phyloP scores from a whole-genome alignment of 2,113 vertebrate genomes.

The Enhydra lutris region DNA sequence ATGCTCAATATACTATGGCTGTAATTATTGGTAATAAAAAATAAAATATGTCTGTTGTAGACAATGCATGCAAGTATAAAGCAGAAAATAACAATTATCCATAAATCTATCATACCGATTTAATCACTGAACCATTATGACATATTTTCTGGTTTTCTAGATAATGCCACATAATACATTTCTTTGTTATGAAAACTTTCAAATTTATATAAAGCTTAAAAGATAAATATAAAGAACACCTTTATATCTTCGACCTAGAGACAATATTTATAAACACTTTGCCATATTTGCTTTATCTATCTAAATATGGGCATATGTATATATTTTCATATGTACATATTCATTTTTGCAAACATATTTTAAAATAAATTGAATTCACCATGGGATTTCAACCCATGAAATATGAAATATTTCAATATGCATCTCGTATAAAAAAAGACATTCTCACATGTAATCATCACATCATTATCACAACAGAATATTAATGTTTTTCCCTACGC shows the following conservation, averaged over 20 bases:
- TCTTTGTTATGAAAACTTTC: slow-evolving; percentile 15
- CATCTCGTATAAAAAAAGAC: background rate
- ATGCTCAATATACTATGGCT: background rate
- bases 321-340: background rate
- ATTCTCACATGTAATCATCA: background rate
- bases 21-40: slow-evolving; percentile 39
- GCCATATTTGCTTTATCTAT: background rate
- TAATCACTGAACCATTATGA: background rate
- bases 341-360: slow-evolving; percentile 5
- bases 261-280: background rate
- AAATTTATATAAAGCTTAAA: slow-evolving; percentile 16
- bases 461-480: background rate
- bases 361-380: slow-evolving; percentile 6
- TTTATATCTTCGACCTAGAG: background rate
- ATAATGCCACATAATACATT: background rate
- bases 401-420: slow-evolving; percentile 26
- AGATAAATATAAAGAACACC: background rate
- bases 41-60: background rate
- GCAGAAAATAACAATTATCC: slow-evolving; percentile 1
- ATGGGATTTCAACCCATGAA: background rate
- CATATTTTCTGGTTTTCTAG: background rate
- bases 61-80: slow-evolving; percentile 7
- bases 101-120: background rate
- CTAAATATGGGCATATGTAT: background rate
- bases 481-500: background rate